Base-by-base conservation (phyloP, 30 jellyfish, hydroid and myxozoan genomes). In the Sanderia malayensis region DNA sequence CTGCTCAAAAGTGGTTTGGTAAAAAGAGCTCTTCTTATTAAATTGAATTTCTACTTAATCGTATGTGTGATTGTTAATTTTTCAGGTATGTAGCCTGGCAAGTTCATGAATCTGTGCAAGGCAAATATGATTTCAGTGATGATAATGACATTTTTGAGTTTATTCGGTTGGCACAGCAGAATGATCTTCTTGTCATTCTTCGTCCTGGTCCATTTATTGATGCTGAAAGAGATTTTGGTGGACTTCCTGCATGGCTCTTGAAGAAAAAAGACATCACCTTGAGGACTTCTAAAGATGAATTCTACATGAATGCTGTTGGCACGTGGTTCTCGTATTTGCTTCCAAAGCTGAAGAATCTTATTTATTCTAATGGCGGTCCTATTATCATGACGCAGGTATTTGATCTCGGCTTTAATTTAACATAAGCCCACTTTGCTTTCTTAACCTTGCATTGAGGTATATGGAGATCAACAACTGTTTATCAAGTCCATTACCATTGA, bases 201-300 rank as follows among this genome's bases (percentile, higher is more conserved):
- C 85, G 97, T 34, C 95, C 97, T 27, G 97, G 97, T 31, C 97
- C 97, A 15, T 88, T 79, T 71, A 81, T 88, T 47, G 94, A 81
- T 81, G 97, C 97, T 8, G 97, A 88, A 62, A 59, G 97, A 74
- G 97, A 88, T 30, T 88, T 80, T 80, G 97, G 97, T 22, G 97
- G 97, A 9, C 87, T 88, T 11, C 97, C 97, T 0, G 46, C 87
- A 47, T 88, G 94, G 95, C 82, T 88, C 8, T 45, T 79, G 46
- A 88, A 71, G 47, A 78, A 88, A 45, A 69, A 58, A 34, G 44
- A 73, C 22, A 62, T 86, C 15, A 15, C 29, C 22, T 61, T 88
- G 70, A 49, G 97, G 25, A 80, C 97, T 4, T 67, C 92, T 1
- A 52, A 58, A 45, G 92, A 81, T 59, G 60, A 26, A 20, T 67